A percentile compares a stretch with the other conserved stretches of the same genome.
phyloP scores from a whole-genome alignment of 2,888 invertebrate genomes.

The Melanostoma scalare region DNA sequence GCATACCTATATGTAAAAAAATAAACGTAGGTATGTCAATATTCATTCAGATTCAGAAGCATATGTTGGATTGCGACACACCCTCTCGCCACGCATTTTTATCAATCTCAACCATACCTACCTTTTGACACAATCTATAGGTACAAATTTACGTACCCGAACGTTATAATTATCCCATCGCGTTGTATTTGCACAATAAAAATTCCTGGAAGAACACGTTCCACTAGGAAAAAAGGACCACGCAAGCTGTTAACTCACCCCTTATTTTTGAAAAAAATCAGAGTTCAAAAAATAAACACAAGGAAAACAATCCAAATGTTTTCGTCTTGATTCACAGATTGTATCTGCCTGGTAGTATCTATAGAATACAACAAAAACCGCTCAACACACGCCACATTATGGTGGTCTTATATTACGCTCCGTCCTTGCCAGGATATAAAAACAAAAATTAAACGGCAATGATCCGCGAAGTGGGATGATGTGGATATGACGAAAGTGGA shows the following conservation, averaged over 20 bases:
- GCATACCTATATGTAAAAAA: not conserved
- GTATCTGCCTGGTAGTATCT: slow-evolving; percentile 43
- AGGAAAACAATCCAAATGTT: slow-evolving; percentile 32
- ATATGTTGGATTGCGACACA: slow-evolving; percentile 31
- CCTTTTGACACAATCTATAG: slow-evolving; percentile 40
- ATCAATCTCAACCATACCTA: slow-evolving; percentile 21
- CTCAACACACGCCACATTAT: slow-evolving; percentile 57
- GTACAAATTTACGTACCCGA: slow-evolving; percentile 37
- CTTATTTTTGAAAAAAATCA: slow-evolving; percentile 25
- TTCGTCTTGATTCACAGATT: slow-evolving; percentile 52
- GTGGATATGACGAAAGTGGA: slow-evolving; percentile 65
- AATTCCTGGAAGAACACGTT: slow-evolving; percentile 20
- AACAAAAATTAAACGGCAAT: slow-evolving; percentile 44
- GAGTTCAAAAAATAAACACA: slow-evolving; percentile 10
- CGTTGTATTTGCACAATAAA: slow-evolving; percentile 40
- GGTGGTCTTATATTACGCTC: slow-evolving; percentile 33
- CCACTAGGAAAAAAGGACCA: slow-evolving; percentile 35
- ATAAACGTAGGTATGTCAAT: slow-evolving; percentile 16
- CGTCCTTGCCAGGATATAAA: slow-evolving; percentile 53
- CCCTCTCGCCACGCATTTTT: slow-evolving; percentile 8
- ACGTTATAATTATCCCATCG: slow-evolving; percentile 51
- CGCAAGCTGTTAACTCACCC: slow-evolving; percentile 63
- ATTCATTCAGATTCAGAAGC: slow-evolving; percentile 24
- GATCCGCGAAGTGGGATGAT: slow-evolving; percentile 62
- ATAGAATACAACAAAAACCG: slow-evolving; percentile 22